These are phyloP conservation scores for Channa striata DNA, from an alignment of 2,797 vertebrate species.

Conservation along the genomic window DNA sequence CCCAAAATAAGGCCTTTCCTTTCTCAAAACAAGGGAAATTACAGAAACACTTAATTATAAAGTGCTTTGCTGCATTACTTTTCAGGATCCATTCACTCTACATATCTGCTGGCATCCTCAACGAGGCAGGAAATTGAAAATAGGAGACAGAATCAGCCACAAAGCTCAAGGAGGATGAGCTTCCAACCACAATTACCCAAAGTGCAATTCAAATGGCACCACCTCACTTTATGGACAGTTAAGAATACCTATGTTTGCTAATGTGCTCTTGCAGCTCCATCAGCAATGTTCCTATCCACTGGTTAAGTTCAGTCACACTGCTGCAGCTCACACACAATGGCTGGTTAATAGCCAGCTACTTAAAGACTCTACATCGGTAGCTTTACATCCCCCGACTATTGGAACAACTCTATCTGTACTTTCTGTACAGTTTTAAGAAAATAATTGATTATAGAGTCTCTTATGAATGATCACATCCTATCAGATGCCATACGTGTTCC, in stretches of 20 bases:
- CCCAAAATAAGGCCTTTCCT: conserved; percentile 6
- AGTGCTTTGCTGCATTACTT: conserved; percentile 52
- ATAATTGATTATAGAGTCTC: too few species aligned
- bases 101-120: conserved; percentile 70
- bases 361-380: conserved; percentile 55
- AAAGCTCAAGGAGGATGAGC: conserved; percentile 66
- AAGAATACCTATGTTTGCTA: conserved; percentile 70
- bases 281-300: conserved; percentile 66
- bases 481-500: too few species aligned
- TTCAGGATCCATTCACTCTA: conserved; percentile 29
- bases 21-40: conserved; percentile 19
- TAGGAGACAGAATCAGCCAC: conserved; percentile 66
- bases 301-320: conserved; percentile 62
- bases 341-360: conserved; percentile 63
- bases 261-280: conserved; percentile 71
- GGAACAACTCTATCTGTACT: too few species aligned
- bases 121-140: conserved; percentile 83
- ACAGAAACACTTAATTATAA: conserved; percentile 75
- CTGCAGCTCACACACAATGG: conserved; percentile 49
- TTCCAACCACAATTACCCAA: conserved; percentile 77
- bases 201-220: conserved; percentile 75
- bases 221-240: conserved; percentile 76
- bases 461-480: too few species aligned
- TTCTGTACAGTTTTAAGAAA: too few species aligned
- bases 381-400: neutral